Conservation (phyloP, 2,888 invertebrate species). For the Myopa tessellatipennis region DNA sequence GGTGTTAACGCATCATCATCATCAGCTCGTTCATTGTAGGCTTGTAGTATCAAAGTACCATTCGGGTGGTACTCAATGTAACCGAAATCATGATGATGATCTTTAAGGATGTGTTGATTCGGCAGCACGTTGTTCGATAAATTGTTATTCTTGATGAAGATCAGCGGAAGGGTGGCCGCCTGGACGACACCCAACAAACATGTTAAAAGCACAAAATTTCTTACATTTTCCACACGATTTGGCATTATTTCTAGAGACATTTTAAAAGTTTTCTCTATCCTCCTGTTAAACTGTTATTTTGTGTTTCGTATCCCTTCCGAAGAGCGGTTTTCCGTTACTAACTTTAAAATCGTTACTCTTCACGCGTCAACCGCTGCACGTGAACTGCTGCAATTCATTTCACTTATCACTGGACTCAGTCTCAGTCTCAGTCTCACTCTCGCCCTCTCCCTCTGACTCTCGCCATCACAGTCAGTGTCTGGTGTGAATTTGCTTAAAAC, state of each 20-base stretch:
- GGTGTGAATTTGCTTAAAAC: too few species aligned
- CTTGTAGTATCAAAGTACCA: constrained; percentile 54
- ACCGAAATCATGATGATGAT: constrained; percentile 44
- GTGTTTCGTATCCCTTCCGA: background rate
- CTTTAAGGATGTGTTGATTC: background rate
- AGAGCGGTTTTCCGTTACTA: too few species aligned
- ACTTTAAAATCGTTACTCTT: background rate
- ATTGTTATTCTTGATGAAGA: constrained; percentile 16
- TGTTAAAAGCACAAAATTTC: background rate
- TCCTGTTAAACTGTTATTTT: background rate
- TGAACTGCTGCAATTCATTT: constrained; percentile 27
- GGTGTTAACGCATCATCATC: too few species aligned
- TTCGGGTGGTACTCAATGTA: constrained; percentile 57
- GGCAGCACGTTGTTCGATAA: background rate
- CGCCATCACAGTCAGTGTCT: background rate
- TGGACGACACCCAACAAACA: background rate
- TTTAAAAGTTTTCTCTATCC: background rate
- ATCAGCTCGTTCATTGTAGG: constrained; percentile 26
- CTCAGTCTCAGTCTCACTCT: background rate
- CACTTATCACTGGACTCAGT: background rate
- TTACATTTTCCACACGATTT: background rate
- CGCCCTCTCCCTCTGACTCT: background rate
- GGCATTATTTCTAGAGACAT: background rate
- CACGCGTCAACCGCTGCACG: background rate
- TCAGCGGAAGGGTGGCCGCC: constrained; percentile 10